A percentile compares a stretch with the other conserved stretches of the same genome.
Evolutionary conservation across 2,113 vertebrate genomes (phyloP).

Genomic region (Bettongia penicillata): DNA sequence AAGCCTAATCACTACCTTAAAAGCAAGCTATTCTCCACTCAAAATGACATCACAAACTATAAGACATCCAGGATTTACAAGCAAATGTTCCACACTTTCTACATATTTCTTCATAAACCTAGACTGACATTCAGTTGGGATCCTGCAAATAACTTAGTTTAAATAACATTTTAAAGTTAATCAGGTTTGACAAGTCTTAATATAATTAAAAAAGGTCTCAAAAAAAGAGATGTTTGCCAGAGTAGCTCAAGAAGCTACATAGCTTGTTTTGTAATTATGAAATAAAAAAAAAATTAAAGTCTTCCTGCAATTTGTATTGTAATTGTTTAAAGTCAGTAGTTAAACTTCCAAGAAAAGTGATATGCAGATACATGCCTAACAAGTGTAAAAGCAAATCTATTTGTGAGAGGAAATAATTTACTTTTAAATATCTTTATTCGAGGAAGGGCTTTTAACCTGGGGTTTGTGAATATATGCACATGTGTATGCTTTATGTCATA

Average conservation of each 20-base stretch:
- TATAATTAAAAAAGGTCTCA: background rate
- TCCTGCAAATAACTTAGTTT: background rate
- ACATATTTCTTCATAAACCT: background rate
- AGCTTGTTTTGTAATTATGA: background rate
- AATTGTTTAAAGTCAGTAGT: background rate
- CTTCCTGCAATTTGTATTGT: background rate
- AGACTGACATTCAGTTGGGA: background rate
- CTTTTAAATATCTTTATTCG: background rate
- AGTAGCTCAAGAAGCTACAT: background rate
- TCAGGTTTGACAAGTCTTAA: background rate
- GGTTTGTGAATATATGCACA: background rate
- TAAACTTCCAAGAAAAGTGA: background rate
- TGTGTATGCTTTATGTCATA: background rate
- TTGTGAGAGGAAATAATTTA: background rate
- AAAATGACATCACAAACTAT: background rate
- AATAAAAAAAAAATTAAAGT: background rate
- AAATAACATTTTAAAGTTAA: background rate
- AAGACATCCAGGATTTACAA: background rate
- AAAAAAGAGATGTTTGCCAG: background rate
- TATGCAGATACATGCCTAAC: background rate
- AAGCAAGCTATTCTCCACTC: background rate
- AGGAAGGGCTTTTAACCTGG: background rate
- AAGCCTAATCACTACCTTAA: background rate
- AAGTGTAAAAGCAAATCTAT: background rate
- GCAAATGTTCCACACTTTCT: background rate